These are phyloP conservation scores for Trachelus stipa DNA, from an alignment of 2,888 invertebrate genomes.

Conservation along the genomic window DNA sequence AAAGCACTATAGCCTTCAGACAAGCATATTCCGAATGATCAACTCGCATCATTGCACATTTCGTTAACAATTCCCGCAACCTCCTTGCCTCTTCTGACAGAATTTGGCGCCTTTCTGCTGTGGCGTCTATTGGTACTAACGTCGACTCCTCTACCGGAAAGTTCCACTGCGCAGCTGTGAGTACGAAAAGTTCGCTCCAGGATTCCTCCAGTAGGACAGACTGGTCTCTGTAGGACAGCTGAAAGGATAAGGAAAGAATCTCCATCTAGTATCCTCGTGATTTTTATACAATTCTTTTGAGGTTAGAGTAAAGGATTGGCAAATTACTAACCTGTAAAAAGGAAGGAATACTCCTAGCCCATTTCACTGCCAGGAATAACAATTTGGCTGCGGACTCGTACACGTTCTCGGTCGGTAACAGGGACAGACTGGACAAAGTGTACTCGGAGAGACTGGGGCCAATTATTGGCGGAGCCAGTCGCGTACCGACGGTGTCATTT, in stretches of 20 bases:
- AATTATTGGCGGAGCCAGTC: slow-evolving; percentile 53
- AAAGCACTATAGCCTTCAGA: slow-evolving; percentile 84
- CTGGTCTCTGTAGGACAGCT: slow-evolving; percentile 79
- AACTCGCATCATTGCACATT: slow-evolving; percentile 75
- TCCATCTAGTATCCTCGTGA: neutral
- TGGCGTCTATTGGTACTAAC: slow-evolving; percentile 67
- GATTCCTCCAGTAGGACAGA: slow-evolving; percentile 79
- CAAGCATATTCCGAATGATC: slow-evolving; percentile 89
- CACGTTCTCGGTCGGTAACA: slow-evolving; percentile 72
- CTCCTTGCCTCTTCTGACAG: slow-evolving; percentile 72
- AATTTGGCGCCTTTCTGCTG: slow-evolving; percentile 69
- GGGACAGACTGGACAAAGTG: slow-evolving; percentile 66
- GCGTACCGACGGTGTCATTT: slow-evolving; percentile 41
- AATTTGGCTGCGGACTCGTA: slow-evolving; percentile 82
- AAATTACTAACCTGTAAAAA: slow-evolving; percentile 73
- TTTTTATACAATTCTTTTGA: neutral
- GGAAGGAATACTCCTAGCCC: slow-evolving; percentile 82
- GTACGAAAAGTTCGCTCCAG: slow-evolving; percentile 86
- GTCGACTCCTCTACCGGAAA: slow-evolving; percentile 76
- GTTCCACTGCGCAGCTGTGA: slow-evolving; percentile 86
- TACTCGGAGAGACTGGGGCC: slow-evolving; percentile 63
- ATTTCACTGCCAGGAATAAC: slow-evolving; percentile 81
- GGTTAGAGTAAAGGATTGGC: neutral
- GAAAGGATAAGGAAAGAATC: slow-evolving; percentile 37
- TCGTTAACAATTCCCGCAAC: slow-evolving; percentile 75